Percentiles rank a stretch among this genome's conserved stretches.
Conservation (phyloP, 2,113 vertebrate species). For the Neolamprologus sp. region DNA sequence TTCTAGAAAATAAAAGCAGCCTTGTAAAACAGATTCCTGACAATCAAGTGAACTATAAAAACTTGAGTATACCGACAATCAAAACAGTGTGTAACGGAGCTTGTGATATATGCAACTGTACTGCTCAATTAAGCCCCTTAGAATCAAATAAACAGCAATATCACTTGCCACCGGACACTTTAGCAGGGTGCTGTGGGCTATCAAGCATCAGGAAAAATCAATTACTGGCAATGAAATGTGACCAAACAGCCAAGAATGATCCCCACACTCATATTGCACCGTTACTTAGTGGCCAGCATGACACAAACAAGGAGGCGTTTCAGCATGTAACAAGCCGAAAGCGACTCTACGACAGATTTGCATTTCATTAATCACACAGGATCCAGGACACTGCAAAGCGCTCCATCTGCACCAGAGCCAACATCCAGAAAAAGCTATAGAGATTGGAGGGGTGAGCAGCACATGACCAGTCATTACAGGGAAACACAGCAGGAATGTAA, state of each 20-base stretch:
- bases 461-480: not conserved
- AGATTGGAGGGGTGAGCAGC: constrained; percentile 14
- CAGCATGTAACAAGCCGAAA: not conserved
- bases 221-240: constrained; percentile 37
- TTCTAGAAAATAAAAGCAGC: not conserved
- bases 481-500: constrained; percentile 28
- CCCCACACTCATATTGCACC: not conserved
- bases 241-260: constrained; percentile 21
- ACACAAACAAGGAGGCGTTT: not conserved
- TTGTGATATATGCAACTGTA: not conserved
- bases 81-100: not conserved
- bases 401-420: constrained; percentile 48
- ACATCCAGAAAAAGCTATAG: not conserved
- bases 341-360: constrained; percentile 34
- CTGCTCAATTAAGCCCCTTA: not conserved
- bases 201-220: constrained; percentile 26
- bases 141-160: not conserved
- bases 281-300: not conserved
- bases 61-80: not conserved
- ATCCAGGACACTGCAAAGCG: constrained; percentile 33
- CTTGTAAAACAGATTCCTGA: not conserved
- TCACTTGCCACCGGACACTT: constrained; percentile 5
- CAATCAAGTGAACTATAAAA: not conserved
- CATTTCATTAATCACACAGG: constrained; percentile 48
- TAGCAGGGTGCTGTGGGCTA: not conserved